Evolutionary conservation across 2,888 invertebrate genomes (phyloP).

Genomic region (Linnaemya tessellans): DNA sequence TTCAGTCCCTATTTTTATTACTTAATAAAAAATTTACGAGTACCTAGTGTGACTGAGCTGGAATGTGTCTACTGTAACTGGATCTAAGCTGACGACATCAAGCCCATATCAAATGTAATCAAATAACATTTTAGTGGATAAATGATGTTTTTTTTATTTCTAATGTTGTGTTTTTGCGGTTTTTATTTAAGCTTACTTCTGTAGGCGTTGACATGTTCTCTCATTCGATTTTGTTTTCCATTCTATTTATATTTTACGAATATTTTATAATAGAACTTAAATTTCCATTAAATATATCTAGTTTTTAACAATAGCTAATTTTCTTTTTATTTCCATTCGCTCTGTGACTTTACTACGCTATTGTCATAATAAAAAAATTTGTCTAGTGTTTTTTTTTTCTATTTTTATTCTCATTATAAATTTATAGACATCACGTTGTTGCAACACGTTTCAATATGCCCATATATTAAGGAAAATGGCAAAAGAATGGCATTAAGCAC

Average conservation of each 20-base stretch:
- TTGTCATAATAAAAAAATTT: conserved; percentile 53
- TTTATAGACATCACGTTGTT: conserved; percentile 70
- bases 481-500: conserved; percentile 49
- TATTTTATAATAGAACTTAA: conserved; percentile 40
- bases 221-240: conserved; percentile 46
- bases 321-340: conserved; percentile 24
- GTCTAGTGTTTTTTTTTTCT: conserved; percentile 7
- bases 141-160: conserved; percentile 34
- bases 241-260: conserved; percentile 38
- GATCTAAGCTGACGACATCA: conserved; percentile 42
- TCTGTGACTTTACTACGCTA: neutral
- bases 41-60: neutral
- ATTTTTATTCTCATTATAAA: conserved; percentile 41
- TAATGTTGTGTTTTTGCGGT: conserved; percentile 47
- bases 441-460: conserved; percentile 66
- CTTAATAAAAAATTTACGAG: neutral
- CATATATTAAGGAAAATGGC: conserved; percentile 56
- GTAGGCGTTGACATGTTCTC: conserved; percentile 37
- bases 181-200: conserved; percentile 38
- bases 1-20: too few relatives aligned
- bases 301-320: conserved; percentile 34
- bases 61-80: conserved; percentile 27
- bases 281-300: conserved; percentile 56
- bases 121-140: conserved; percentile 15
- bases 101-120: conserved; percentile 52